phyloP scores from a whole-genome alignment of 2,888 invertebrate genomes.

The Druceiella hillmani region DNA sequence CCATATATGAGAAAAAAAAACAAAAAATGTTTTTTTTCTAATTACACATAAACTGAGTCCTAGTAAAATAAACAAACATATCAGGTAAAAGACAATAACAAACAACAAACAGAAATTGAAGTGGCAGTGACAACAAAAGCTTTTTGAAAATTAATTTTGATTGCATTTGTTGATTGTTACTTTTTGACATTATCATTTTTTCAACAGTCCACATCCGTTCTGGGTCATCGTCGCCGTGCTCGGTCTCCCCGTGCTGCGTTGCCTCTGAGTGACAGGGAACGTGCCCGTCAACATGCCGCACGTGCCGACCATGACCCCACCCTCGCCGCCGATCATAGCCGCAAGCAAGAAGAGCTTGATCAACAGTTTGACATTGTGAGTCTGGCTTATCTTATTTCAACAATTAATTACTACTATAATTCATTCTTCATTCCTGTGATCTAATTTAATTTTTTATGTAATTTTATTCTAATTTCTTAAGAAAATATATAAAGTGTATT shows the following conservation, averaged over 20 bases:
- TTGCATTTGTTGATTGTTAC: too few relatives aligned
- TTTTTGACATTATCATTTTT: too few relatives aligned
- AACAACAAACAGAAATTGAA: too few relatives aligned
- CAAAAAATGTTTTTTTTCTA: too few relatives aligned
- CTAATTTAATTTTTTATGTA: conserved; percentile 3
- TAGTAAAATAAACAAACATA: too few relatives aligned
- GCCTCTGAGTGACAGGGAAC: conserved; percentile 48
- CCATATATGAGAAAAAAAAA: too few relatives aligned
- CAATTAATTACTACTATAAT: not conserved
- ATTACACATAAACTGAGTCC: too few relatives aligned
- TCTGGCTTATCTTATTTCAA: conserved; percentile 8
- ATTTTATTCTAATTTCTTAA: conserved; percentile 7
- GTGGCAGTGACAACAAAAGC: too few relatives aligned
- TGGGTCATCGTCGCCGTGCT: conserved; percentile 64
- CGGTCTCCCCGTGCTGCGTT: conserved; percentile 38
- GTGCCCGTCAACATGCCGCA: conserved; percentile 43
- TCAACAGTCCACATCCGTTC: conserved; percentile 79
- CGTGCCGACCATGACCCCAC: conserved; percentile 55
- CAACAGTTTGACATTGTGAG: conserved; percentile 69
- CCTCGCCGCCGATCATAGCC: conserved; percentile 68
- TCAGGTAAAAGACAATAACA: too few relatives aligned
- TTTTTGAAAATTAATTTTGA: too few relatives aligned
- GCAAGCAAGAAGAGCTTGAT: conserved; percentile 70
- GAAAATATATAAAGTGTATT: conserved; percentile 1
- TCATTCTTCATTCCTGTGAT: conserved; percentile 3